Percentiles rank a stretch among this genome's conserved stretches.
Evolutionary conservation across 2,113 vertebrate species (phyloP).

Genomic region (Redunca redunca): DNA sequence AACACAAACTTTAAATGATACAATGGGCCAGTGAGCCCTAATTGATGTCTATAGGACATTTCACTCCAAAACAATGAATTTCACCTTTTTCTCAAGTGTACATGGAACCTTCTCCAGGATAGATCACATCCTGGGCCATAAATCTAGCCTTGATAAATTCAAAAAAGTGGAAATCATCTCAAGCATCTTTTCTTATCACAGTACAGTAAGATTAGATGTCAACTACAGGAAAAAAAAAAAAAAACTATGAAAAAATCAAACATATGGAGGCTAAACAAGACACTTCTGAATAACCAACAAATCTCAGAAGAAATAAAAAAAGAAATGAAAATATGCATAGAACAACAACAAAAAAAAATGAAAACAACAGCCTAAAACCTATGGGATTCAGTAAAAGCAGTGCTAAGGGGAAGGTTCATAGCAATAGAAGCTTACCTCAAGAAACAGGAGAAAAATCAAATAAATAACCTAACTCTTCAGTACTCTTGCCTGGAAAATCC

Average conservation of each 20-base stretch:
- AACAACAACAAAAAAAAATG: neutral
- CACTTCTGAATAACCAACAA: neutral
- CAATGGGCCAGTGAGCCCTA: neutral
- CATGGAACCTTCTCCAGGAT: neutral
- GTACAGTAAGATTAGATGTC: neutral
- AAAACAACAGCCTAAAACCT: neutral
- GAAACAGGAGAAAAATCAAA: neutral
- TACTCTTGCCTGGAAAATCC: neutral
- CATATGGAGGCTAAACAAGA: neutral
- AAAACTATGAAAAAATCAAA: neutral
- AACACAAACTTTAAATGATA: neutral
- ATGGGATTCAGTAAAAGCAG: neutral
- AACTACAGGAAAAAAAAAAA: neutral
- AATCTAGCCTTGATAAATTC: neutral
- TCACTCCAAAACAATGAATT: neutral
- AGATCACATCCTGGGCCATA: neutral
- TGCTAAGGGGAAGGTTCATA: neutral
- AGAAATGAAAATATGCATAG: neutral
- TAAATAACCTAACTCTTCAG: neutral
- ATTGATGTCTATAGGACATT: neutral
- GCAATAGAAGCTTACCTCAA: neutral
- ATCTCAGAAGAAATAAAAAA: neutral
- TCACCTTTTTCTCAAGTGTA: neutral
- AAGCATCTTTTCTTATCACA: neutral
- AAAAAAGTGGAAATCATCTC: neutral